Conservation (phyloP, 1,140 invertebrate species). For the Babylonia areolata region DNA sequence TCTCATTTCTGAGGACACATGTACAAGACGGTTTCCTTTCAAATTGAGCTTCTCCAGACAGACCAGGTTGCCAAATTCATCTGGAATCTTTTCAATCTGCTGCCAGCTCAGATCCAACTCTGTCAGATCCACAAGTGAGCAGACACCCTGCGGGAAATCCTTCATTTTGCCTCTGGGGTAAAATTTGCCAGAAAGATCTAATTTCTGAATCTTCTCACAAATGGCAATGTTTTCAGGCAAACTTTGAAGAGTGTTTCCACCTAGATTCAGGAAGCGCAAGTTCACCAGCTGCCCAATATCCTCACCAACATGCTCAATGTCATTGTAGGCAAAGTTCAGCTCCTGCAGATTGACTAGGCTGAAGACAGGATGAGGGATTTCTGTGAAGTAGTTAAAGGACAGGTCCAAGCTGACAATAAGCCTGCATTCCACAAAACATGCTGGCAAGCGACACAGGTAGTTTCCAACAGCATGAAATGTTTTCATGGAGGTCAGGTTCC, state of each 20-base stretch:
- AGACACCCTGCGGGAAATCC: slow-evolving; percentile 61
- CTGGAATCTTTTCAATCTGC: slow-evolving; percentile 65
- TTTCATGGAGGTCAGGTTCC: slow-evolving; percentile 56
- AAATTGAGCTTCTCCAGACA: slow-evolving; percentile 62
- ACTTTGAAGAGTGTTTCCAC: slow-evolving; percentile 62
- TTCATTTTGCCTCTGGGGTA: slow-evolving; percentile 63
- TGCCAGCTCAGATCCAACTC: slow-evolving; percentile 70
- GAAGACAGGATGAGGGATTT: slow-evolving; percentile 64
- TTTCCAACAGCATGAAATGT: slow-evolving; percentile 67
- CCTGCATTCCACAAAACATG: slow-evolving; percentile 64
- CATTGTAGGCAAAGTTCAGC: slow-evolving; percentile 65
- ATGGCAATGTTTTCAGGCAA: slow-evolving; percentile 58
- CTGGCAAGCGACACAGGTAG: slow-evolving; percentile 62
- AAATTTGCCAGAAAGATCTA: slow-evolving; percentile 69
- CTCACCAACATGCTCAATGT: slow-evolving; percentile 52
- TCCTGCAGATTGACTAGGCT: slow-evolving; percentile 55
- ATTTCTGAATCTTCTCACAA: slow-evolving; percentile 59
- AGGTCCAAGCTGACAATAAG: slow-evolving; percentile 61
- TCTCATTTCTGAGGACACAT: slow-evolving; percentile 60
- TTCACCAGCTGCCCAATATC: slow-evolving; percentile 62
- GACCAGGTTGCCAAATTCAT: slow-evolving; percentile 62
- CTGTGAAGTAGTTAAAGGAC: slow-evolving; percentile 63
- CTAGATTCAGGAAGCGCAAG: slow-evolving; percentile 60
- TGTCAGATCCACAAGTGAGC: slow-evolving; percentile 55
- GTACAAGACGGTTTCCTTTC: slow-evolving; percentile 64